Conservation (phyloP, 2,888 invertebrate genomes). For the Nesidiocoris tenuis region DNA sequence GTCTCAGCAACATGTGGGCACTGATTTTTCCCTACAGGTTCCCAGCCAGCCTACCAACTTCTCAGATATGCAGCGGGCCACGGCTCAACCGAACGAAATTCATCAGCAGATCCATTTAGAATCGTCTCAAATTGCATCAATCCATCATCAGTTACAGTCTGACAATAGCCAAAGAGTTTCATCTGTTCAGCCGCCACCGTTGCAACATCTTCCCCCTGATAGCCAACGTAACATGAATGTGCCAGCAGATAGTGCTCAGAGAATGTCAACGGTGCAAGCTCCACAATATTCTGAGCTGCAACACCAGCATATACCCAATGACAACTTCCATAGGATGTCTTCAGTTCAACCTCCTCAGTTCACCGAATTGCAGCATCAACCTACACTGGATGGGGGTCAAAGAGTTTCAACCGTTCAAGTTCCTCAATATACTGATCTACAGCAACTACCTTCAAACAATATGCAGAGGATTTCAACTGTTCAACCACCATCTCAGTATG, state of each 20-base stretch:
- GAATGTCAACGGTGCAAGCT: constrained; percentile 45
- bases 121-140: constrained; percentile 24
- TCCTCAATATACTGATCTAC: constrained; percentile 17
- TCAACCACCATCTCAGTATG: constrained; percentile 5
- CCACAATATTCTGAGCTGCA: constrained; percentile 33
- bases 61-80: too few species aligned
- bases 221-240: constrained; percentile 18
- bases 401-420: constrained; percentile 24
- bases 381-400: constrained; percentile 8
- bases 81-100: too few species aligned
- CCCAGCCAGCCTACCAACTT: too few species aligned
- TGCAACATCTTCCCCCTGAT: neutral
- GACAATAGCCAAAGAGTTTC: neutral
- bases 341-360: constrained; percentile 18
- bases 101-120: too few species aligned
- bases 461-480: constrained; percentile 35
- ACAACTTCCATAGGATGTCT: constrained; percentile 17
- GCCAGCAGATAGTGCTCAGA: constrained; percentile 29
- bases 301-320: constrained; percentile 19
- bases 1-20: constrained; percentile 19
- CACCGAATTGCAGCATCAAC: constrained; percentile 35
- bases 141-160: neutral
- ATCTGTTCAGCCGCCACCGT: constrained; percentile 1
- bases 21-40: too few species aligned
- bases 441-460: constrained; percentile 30